Base-by-base conservation (phyloP, 1,140 invertebrate species). In the Neoseiulus cucumeris region DNA sequence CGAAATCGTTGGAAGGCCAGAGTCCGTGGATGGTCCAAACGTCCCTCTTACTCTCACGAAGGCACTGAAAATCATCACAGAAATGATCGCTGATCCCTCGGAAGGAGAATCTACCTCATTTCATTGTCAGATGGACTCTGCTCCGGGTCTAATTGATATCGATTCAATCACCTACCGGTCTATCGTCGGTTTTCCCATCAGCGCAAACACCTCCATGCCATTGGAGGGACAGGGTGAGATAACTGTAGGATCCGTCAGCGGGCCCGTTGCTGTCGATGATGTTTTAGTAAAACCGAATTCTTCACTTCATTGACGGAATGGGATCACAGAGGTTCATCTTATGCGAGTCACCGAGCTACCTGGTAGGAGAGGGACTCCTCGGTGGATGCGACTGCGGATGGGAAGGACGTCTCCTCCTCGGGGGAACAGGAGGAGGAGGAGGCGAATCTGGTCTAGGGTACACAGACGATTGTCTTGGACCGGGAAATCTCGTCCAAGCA, bases 1-100 rank as follows among this genome's bases (percentile, higher is more conserved):
- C 0, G 45, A 28, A 39, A 25, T 18, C 30, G 6, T 66, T 65
- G 12, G 55, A 2, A 2, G 65, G 65, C 65, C 65, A 66, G 9
- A 66, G 30, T 7, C 65, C 65, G 65, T 66, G 65, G 18, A 66
- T 42, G 18, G 64, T 47, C 65, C 65, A 66, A 12, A 17, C 14
- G 22, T 59, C 33, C 14, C 51, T 12, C 12, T 20, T 17, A 25
- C 51, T 59, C 14, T 25, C 51, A 5, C 51, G n/a, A 9, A 59
- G 14, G 22, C 51, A 59, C 51, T 59, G 22, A 25, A 25, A 4
- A 14, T 18, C 9, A 25, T 14, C 42, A 44, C 12, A n/a, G 42
- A 44, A 44, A n/a, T 44, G n/a, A 12, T 44, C n/a, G n/a, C n/a
- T 44, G 12, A 12, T 44, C n/a, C n/a, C 12, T 44, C n/a, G 42